Conservation (phyloP, 2,113 vertebrate species). For the Aphyosemion australe region DNA sequence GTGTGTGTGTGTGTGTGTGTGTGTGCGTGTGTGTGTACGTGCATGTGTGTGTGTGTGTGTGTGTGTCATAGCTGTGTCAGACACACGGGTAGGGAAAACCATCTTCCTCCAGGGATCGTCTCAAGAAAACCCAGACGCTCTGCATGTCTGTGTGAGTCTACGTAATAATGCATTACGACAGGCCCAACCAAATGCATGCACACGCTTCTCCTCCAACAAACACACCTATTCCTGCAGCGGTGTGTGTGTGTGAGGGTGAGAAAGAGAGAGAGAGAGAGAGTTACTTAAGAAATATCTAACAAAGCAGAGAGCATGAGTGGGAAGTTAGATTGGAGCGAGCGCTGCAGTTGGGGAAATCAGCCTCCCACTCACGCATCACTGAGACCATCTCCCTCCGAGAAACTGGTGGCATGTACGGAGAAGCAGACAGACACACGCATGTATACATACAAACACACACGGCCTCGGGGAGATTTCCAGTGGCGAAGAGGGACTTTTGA, state of each 20-base stretch:
- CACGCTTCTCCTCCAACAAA: conserved; percentile 4
- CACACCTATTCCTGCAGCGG: conserved; percentile 31
- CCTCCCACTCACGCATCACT: conserved; percentile 74
- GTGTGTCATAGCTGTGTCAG: conserved; percentile 43
- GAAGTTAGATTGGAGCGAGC: conserved; percentile 69
- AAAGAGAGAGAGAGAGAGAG: conserved; percentile 24
- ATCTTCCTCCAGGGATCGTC: conserved; percentile 66
- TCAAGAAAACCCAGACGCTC: conserved; percentile 73
- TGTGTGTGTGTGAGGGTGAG: conserved; percentile 12
- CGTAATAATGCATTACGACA: conserved; percentile 58
- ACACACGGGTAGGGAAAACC: conserved; percentile 59
- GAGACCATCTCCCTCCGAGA: conserved; percentile 72
- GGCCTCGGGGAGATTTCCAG: conserved; percentile 52
- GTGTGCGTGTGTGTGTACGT: conserved; percentile 26
- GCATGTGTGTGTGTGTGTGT: conserved; percentile 1
- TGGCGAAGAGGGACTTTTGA: conserved; percentile 1
- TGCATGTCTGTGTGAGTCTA: conserved; percentile 62
- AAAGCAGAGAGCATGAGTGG: conserved; percentile 70
- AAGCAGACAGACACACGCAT: conserved; percentile 45
- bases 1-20: conserved; percentile 17
- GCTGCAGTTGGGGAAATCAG: conserved; percentile 75
- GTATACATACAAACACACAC: conserved; percentile 33
- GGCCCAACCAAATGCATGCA: conserved; percentile 26
- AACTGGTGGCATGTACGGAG: conserved; percentile 65
- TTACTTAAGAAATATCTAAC: conserved; percentile 70